These are phyloP conservation scores for Serilophus lunatus DNA, from an alignment of 2,113 vertebrate species.

Conservation along the genomic window DNA sequence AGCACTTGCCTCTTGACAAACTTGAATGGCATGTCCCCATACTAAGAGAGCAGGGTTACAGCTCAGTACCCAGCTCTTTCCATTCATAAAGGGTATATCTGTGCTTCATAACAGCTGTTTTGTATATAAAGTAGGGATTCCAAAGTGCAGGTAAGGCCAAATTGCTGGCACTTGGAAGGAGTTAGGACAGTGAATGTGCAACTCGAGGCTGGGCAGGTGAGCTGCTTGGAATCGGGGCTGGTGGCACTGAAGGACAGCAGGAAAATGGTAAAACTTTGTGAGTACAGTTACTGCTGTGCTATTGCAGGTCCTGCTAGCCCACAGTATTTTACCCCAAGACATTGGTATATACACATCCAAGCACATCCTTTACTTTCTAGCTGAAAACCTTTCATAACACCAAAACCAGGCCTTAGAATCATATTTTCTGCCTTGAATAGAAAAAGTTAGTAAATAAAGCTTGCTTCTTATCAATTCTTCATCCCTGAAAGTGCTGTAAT, in stretches of 20 bases:
- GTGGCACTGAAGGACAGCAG: background rate
- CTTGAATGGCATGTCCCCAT: background rate
- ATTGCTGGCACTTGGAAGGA: background rate
- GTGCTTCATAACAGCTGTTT: rapidly evolving
- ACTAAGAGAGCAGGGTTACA: background rate
- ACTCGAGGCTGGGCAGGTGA: background rate
- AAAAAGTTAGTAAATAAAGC: background rate
- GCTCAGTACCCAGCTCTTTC: background rate
- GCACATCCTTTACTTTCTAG: background rate
- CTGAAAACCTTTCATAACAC: background rate
- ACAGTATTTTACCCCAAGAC: background rate
- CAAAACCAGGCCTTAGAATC: background rate
- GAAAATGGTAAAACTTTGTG: background rate
- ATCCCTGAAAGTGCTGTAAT: background rate
- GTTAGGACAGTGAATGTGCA: rapidly evolving
- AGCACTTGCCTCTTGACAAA: background rate
- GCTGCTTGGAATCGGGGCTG: background rate
- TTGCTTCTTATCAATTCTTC: background rate
- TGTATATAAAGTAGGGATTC: background rate
- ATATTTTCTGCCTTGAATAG: background rate
- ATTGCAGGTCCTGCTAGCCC: background rate
- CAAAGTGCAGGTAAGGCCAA: background rate
- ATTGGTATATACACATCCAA: background rate
- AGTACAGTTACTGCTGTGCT: background rate
- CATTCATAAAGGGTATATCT: background rate